Conservation (phyloP, 2,888 invertebrate genomes). For the Phyllotreta cruciferae region DNA sequence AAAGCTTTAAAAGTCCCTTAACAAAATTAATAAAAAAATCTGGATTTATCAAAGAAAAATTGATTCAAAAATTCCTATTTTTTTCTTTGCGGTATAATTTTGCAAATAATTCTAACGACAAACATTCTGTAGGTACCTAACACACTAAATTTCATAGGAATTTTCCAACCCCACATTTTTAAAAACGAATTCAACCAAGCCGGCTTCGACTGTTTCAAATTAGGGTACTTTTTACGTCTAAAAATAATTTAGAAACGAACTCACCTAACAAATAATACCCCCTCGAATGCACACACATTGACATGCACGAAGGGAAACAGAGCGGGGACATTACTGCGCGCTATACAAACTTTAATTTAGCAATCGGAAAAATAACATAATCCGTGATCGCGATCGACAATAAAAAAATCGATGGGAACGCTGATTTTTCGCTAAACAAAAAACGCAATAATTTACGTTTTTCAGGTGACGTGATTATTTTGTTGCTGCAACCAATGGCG, state of each 20-base stretch:
- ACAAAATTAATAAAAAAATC: too few species aligned
- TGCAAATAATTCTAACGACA: too few species aligned
- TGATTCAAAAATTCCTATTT: too few species aligned
- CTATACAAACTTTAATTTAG: background rate
- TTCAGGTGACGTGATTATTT: constrained; percentile 34
- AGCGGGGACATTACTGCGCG: constrained; percentile 19
- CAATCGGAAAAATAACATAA: constrained; percentile 19
- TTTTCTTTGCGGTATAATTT: too few species aligned
- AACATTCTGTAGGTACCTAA: too few species aligned
- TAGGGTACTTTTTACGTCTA: background rate
- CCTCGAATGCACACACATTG: constrained; percentile 28
- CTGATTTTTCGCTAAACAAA: constrained; percentile 24
- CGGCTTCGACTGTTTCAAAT: too few species aligned
- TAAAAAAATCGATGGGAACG: constrained; percentile 19
- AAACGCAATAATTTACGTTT: constrained; percentile 33
- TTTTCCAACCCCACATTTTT: too few species aligned
- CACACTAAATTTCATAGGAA: too few species aligned
- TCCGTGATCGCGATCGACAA: constrained; percentile 12
- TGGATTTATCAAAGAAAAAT: too few species aligned
- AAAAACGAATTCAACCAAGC: too few species aligned
- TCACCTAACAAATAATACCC: constrained; percentile 25
- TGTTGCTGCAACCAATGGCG: constrained; percentile 25
- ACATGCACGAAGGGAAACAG: constrained; percentile 25
- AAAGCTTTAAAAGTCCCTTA: too few species aligned
- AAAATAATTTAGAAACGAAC: constrained; percentile 2